These are phyloP conservation scores for Acrossocheilus wenchowensis DNA, from an alignment of 2,797 vertebrate genomes.

Conservation along the genomic window DNA sequence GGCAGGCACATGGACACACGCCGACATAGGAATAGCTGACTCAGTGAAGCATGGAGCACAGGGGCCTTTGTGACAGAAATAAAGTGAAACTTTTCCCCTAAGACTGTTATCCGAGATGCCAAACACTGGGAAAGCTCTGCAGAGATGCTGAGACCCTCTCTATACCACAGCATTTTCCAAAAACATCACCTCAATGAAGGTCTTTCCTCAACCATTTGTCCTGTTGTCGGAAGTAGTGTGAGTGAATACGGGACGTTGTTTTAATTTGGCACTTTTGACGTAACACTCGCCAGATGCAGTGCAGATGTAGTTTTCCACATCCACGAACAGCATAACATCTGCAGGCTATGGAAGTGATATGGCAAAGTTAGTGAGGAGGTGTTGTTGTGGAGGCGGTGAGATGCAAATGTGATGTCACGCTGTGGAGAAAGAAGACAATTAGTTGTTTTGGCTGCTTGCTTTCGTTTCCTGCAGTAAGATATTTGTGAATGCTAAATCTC, in stretches of 20 bases:
- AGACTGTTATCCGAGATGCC: too few species aligned
- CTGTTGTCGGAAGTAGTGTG: neutral
- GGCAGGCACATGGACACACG: neutral
- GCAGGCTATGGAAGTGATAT: neutral
- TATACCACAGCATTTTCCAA: neutral
- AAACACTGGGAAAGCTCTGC: too few species aligned
- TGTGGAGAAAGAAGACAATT: neutral
- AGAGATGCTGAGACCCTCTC: neutral
- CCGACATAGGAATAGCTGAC: neutral
- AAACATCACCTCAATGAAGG: neutral
- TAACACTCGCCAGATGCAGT: neutral
- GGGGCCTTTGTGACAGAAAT: neutral
- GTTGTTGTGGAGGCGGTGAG: neutral
- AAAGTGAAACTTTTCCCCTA: neutral
- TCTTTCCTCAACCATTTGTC: neutral
- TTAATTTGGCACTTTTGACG: neutral
- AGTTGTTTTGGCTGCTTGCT: neutral
- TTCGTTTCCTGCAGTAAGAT: neutral
- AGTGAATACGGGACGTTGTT: neutral
- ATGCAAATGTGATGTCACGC: neutral
- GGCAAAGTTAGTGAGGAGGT: neutral
- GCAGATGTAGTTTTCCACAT: neutral
- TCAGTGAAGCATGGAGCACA: neutral
- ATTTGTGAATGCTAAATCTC: neutral
- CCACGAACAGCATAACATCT: neutral